Evolutionary conservation across 2,888 invertebrate genomes (phyloP), one percentile per base, ranked within the genome.

Genomic region (Chirona hameri): DNA sequence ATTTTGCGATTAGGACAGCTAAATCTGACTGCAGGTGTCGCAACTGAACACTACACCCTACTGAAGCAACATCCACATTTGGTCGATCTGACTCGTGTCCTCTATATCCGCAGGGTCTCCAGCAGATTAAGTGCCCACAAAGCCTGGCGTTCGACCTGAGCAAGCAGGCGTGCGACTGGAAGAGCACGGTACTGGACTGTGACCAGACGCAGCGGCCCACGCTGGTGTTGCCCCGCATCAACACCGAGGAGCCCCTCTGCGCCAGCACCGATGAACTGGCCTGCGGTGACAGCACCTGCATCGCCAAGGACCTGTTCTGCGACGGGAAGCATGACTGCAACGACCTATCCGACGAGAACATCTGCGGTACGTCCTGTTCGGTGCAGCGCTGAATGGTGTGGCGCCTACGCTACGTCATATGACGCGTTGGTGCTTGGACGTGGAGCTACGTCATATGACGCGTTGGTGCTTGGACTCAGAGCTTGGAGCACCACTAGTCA

Each of bases 131-230:
- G 88, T 96, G 96, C 88, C 96, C 96, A 76, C 95, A 96, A 83
- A 96, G 96, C 89, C 90, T 97, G 86, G 96, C 91, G 89, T 97
- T 97, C 89, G 96, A 97, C 88, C 96, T 96, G 87, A 96, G 96
- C 88, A 95, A 96, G 88, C 96, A 97, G 89, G 96, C 96, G 4
- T 97, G 96, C 87, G 96, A 96, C 88, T 97, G 96, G 96, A 96
- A 95, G 88, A 95, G 93, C 85, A 91, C 95, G 3, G 96, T 96
- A 24, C 95, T 95, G 88, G 96, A 96, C 89, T 97, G 96, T 90
- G 95, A 95, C 87, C 88, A 93, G 86, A 95, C 95, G 90, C 94
- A 93, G 89, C 96, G 96, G 88, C 95, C 95, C 88, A 92, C 94
- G 85, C 95, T 95, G 88, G 91, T 94, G 29, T 95, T 95, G 87